These are phyloP conservation scores for Otolemur garnettii DNA, from an alignment of 2,113 vertebrate species.

Conservation along the genomic window DNA sequence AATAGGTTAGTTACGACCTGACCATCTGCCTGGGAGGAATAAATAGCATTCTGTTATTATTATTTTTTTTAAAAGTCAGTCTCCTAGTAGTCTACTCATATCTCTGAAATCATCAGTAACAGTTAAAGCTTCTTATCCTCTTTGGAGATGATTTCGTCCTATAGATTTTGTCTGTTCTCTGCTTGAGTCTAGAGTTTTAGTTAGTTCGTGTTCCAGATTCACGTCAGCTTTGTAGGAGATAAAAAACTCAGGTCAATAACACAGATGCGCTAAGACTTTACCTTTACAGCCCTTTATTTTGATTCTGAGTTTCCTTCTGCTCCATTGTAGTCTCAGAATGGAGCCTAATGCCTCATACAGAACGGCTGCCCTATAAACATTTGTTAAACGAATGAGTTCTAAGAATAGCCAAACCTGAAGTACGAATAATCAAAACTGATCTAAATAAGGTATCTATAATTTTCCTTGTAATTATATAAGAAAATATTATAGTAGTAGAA, in stretches of 20 bases:
- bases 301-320: not conserved
- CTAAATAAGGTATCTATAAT: not conserved
- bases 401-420: constrained; percentile 13
- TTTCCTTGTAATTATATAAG: not conserved
- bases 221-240: not conserved
- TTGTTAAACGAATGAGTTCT: not conserved
- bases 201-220: not conserved
- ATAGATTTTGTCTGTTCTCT: not conserved
- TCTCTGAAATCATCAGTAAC: not conserved
- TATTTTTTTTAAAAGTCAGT: not conserved
- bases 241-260: not conserved
- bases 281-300: not conserved
- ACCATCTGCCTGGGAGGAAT: not conserved
- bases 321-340: not conserved
- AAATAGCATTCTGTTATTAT: not conserved
- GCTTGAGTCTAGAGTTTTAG: not conserved
- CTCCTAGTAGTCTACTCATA: not conserved
- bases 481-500: not conserved
- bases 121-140: not conserved
- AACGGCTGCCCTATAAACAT: not conserved
- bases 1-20: not conserved
- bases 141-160: not conserved
- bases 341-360: not conserved
- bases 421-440: not conserved
- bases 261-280: not conserved